phyloP scores from a whole-genome alignment of 2,797 vertebrate species.

The Gymnocypris eckloni region DNA sequence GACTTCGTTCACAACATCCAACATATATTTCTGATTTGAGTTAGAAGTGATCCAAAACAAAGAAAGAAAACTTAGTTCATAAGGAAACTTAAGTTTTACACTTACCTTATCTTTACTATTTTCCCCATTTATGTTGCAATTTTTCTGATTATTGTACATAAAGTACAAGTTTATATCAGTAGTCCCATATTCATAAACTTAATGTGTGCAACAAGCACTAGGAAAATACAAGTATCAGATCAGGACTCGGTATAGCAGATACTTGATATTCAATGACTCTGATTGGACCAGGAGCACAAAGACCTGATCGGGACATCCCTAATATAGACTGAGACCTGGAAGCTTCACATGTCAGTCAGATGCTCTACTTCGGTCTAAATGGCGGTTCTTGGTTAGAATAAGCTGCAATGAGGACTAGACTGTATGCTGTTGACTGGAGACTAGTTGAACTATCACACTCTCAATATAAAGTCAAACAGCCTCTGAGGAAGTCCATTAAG shows the following conservation, averaged over 20 bases:
- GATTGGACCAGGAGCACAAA: not conserved
- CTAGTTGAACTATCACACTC: conserved; percentile 37
- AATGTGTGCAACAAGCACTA: not conserved
- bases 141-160: not conserved
- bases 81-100: too few relatives aligned
- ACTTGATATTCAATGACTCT: not conserved
- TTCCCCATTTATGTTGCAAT: not conserved
- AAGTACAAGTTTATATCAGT: not conserved
- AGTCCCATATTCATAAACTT: not conserved
- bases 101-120: too few relatives aligned
- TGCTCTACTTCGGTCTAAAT: not conserved
- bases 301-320: not conserved
- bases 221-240: not conserved
- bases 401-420: not conserved
- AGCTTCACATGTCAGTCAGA: not conserved
- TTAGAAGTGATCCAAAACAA: too few relatives aligned
- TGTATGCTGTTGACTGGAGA: not conserved
- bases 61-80: too few relatives aligned
- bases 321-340: not conserved
- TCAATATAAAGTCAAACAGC: conserved; percentile 52
- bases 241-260: not conserved
- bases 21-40: too few relatives aligned
- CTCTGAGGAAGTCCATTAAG: conserved; percentile 54
- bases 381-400: not conserved
- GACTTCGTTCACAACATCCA: too few relatives aligned